Evolutionary conservation across 1,140 invertebrate species (phyloP).

Genomic region (Nebria ingens): DNA sequence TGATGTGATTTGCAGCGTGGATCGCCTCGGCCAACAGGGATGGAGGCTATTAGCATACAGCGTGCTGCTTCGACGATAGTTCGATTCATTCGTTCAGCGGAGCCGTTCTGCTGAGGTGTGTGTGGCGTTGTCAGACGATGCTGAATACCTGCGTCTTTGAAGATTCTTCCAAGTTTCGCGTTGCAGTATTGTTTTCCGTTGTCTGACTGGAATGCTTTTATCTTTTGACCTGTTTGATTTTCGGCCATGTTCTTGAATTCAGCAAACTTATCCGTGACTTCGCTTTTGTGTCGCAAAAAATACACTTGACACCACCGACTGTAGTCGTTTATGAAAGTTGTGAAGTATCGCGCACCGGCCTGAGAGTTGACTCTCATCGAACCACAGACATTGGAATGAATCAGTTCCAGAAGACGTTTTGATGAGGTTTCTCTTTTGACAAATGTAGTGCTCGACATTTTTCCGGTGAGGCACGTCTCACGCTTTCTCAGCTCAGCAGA

Average conservation of each 20-base stretch:
- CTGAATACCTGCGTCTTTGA: too few relatives aligned
- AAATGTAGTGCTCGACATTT: background rate
- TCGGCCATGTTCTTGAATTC: conserved; percentile 15
- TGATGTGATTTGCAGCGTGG: conserved; percentile 34
- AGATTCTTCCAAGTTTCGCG: background rate
- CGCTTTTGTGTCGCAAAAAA: conserved; percentile 24
- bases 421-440: background rate
- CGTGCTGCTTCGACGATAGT: too few relatives aligned
- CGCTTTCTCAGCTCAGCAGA: too few relatives aligned
- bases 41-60: conserved; percentile 13
- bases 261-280: conserved; percentile 19
- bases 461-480: background rate
- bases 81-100: too few relatives aligned
- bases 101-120: too few relatives aligned
- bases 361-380: too few relatives aligned
- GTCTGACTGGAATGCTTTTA: background rate
- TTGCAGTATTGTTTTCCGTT: background rate
- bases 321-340: conserved; percentile 29
- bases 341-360: conserved; percentile 26
- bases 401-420: too few relatives aligned
- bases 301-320: conserved; percentile 25
- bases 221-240: background rate
- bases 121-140: too few relatives aligned
- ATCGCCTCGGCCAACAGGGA: conserved; percentile 20
- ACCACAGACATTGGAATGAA: too few relatives aligned